A percentile compares a stretch with the other conserved stretches of the same genome.
These are phyloP conservation scores for Macquaria australasica DNA, from an alignment of 2,113 vertebrate genomes.

Conservation along the genomic window DNA sequence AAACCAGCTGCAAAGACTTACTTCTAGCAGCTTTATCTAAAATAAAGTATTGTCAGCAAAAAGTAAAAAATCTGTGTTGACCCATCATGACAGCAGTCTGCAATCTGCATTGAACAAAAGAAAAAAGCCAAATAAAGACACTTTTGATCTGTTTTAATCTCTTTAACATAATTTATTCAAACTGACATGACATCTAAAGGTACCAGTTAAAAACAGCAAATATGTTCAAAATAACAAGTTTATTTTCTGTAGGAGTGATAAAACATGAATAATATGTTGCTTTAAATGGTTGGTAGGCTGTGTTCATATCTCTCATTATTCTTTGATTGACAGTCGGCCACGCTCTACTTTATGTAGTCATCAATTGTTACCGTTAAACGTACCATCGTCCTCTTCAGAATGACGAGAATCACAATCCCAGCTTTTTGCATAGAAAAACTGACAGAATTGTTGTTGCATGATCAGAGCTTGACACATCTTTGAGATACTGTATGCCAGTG, in stretches of 20 bases:
- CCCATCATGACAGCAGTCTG: neutral
- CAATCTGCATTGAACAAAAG: neutral
- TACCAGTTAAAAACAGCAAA: constrained; percentile 59
- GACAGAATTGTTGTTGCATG: constrained; percentile 54
- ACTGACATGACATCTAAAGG: constrained; percentile 59
- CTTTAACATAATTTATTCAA: constrained; percentile 56
- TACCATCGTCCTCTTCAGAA: constrained; percentile 1
- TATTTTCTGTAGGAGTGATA: constrained; percentile 34
- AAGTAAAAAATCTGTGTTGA: neutral
- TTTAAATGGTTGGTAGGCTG: constrained; percentile 36
- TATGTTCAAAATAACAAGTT: constrained; percentile 52
- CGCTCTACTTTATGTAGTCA: constrained; percentile 7
- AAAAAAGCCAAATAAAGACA: constrained; percentile 20
- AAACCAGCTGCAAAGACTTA: neutral
- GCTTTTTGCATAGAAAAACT: constrained; percentile 82
- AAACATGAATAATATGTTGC: constrained; percentile 64
- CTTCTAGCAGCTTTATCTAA: neutral
- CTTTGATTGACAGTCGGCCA: neutral
- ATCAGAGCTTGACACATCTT: constrained; percentile 45
- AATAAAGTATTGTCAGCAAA: neutral
- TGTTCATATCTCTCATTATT: constrained; percentile 23
- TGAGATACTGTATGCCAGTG: constrained; percentile 40
- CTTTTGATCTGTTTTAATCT: constrained; percentile 44
- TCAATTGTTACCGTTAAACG: constrained; percentile 10
- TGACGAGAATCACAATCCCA: constrained; percentile 43